Base-by-base conservation (phyloP, 2,797 vertebrate genomes). In the Oryzias dopingdopingensis region DNA sequence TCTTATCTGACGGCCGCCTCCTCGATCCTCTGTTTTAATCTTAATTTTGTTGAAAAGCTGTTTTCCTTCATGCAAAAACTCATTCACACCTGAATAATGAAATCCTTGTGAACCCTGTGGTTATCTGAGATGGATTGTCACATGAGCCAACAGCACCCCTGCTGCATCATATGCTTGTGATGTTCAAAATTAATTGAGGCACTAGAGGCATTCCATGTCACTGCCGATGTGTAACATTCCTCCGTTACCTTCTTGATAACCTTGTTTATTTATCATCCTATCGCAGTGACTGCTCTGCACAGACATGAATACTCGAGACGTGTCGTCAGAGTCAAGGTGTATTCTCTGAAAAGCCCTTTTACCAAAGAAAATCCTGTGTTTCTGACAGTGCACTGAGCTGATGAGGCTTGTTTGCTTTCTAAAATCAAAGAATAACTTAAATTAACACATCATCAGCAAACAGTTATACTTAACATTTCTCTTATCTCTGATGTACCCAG, bases 91-190 rank as follows among this genome's bases (percentile, higher is more conserved):
- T 40, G 37, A 66, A 29, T 20, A 12, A 48, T 55, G 26, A 45
- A 26, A 41, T 45, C 37, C 1, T 58, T 23, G 14, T 12, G 29
- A 49, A n/a, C 26, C 16, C 24, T 17, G 44, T 41, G 22, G 64
- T 51, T 73, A 40, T 52, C 29, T 42, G 47, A 60, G 64, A 80
- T 75, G 59, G 68, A 83, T 79, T 59, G 62, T 59, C 14, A 32
- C 49, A 59, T 12, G 16, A 58, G 55, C 52, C 45, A 56, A 56
- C 55, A 58, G 14, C 46, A 17, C 18, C 3, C 49, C 45, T 16
- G 4, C 32, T 51, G 49, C 44, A 44, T 71, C 53, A 64, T 23
- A 44, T 23, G 6, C 49, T 44, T 62, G 42, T 49, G 42, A 52
- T 26, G 23, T 41, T 59, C 23, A 46, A 29, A 59, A 72, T 72